These are phyloP conservation scores for Cephus sareptanus DNA, from an alignment of 2,888 invertebrate species.

Conservation along the genomic window DNA sequence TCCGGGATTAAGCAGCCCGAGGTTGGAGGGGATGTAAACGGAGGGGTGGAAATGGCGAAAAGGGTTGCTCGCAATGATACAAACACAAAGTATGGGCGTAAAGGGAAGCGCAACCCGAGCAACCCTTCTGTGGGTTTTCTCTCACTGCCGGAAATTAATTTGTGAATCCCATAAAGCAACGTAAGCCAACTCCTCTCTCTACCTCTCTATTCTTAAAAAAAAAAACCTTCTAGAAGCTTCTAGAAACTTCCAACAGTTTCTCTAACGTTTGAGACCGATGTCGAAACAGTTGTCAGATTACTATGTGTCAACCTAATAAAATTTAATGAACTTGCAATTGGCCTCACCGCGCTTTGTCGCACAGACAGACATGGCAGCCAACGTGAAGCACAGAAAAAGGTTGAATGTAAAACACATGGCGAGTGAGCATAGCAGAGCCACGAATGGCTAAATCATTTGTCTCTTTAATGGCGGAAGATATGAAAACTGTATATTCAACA, in stretches of 20 bases:
- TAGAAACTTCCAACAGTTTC: no score
- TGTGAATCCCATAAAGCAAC: background rate
- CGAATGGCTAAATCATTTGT: background rate
- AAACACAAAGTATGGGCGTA: background rate
- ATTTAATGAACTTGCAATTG: background rate
- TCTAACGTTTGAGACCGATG: no score
- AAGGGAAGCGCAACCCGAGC: background rate
- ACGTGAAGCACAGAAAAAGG: background rate
- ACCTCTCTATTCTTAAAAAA: background rate
- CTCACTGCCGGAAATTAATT: slow-evolving; percentile 5
- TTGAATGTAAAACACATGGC: background rate
- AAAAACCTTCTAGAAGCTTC: no score
- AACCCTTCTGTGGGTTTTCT: background rate
- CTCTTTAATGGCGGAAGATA: background rate
- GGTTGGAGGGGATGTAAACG: background rate
- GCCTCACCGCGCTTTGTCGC: background rate
- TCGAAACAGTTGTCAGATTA: no score
- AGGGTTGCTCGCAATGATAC: background rate
- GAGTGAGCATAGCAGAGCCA: background rate
- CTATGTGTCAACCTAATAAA: background rate
- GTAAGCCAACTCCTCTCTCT: background rate
- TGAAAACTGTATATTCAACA: background rate
- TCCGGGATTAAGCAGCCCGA: background rate
- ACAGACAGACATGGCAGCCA: background rate
- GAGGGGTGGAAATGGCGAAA: background rate